Evolutionary conservation across 1,140 invertebrate species (phyloP).

Genomic region (Neoseiulus cucumeris): DNA sequence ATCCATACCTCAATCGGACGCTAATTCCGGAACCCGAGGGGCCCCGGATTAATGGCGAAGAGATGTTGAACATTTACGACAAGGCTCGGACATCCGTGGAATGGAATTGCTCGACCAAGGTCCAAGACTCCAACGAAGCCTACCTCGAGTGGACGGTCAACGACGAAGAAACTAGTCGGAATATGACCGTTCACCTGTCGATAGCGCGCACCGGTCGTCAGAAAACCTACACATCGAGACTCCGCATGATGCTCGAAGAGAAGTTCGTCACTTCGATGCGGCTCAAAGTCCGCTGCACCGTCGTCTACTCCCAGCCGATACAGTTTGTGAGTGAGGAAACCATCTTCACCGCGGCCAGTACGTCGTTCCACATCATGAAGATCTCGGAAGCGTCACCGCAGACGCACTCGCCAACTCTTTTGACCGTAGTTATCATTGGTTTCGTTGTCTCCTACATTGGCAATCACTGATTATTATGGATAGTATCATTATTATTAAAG

Average conservation of each 20-base stretch:
- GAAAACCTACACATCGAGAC: slow-evolving; percentile 9
- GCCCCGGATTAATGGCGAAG: not conserved
- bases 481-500: no score
- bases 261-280: slow-evolving; percentile 9
- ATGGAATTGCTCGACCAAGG: slow-evolving; percentile 1
- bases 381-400: not conserved
- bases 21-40: not conserved
- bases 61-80: slow-evolving; percentile 4
- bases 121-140: not conserved
- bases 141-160: slow-evolving; percentile 9
- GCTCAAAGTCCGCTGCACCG: not conserved
- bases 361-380: slow-evolving; percentile 7
- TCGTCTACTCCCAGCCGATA: not conserved
- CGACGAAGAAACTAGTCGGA: not conserved
- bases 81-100: slow-evolving; percentile 6
- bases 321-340: slow-evolving; percentile 5
- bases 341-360: not conserved
- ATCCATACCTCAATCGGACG: slow-evolving; percentile 5
- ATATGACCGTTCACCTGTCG: slow-evolving; percentile 5
- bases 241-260: not conserved
- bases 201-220: slow-evolving; percentile 6
- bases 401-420: no score
- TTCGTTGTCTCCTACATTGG: no score
- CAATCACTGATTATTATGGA: no score
- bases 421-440: no score